Percentiles rank a stretch among this genome's conserved stretches.
Conservation (phyloP, 2,113 vertebrate genomes). For the Haliaeetus leucogaster region DNA sequence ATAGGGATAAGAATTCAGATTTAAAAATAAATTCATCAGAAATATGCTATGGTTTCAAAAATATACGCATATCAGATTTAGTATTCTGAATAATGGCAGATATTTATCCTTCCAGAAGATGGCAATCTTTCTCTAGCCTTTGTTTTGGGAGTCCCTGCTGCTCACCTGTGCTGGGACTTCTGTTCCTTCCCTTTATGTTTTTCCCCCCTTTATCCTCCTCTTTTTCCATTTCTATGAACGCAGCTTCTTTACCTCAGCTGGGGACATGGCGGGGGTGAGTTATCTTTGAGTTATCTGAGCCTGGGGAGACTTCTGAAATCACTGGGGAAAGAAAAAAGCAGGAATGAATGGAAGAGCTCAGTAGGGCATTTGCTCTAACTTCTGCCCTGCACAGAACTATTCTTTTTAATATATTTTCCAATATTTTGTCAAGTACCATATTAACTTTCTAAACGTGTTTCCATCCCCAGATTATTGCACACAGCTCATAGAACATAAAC, state of each 20-base stretch:
- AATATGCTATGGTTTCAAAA: neutral
- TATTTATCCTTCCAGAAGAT: slow-evolving; percentile 64
- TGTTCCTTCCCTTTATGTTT: neutral
- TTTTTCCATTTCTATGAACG: neutral
- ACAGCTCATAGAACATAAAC: neutral
- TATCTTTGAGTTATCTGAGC: neutral
- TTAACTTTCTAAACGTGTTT: neutral
- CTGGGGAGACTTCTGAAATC: neutral
- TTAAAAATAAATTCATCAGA: neutral
- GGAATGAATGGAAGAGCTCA: neutral
- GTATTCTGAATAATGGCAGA: neutral
- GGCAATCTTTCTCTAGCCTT: slow-evolving; percentile 47
- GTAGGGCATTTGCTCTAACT: neutral
- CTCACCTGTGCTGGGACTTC: neutral
- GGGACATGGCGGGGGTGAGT: neutral
- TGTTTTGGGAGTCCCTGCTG: neutral
- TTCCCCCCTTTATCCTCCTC: neutral
- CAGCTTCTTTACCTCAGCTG: neutral
- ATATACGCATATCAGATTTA: neutral
- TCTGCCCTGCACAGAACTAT: neutral
- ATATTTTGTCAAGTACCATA: neutral
- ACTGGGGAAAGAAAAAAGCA: neutral
- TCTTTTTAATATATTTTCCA: neutral
- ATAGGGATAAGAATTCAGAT: neutral
- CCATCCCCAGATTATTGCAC: neutral